Conservation (phyloP, 2,888 invertebrate species). For the Cataglyphis altisquamis region DNA sequence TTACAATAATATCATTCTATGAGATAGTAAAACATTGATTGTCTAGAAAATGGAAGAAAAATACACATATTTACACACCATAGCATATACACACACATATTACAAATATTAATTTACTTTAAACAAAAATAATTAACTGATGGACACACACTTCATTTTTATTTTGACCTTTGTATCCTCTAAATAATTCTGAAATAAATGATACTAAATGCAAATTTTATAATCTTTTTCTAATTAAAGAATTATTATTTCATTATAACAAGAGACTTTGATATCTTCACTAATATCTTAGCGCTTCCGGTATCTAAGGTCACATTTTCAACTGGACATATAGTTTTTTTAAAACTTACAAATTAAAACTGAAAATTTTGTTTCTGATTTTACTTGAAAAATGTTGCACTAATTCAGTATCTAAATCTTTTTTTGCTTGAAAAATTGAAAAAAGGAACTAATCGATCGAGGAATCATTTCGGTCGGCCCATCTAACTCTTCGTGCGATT, state of each 20-base stretch:
- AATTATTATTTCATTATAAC: background rate
- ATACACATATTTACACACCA: conserved; percentile 19
- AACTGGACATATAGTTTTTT: background rate
- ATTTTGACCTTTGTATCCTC: background rate
- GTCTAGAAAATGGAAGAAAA: background rate
- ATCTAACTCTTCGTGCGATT: conserved; percentile 81
- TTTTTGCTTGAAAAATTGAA: background rate
- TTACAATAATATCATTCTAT: conserved; percentile 14
- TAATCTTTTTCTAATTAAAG: background rate
- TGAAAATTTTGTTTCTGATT: background rate
- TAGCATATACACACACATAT: background rate
- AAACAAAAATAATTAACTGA: background rate
- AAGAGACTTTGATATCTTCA: background rate
- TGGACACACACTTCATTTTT: background rate
- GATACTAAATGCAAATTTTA: conserved; percentile 2
- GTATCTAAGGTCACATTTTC: background rate
- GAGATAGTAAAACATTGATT: background rate
- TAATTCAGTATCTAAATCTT: background rate
- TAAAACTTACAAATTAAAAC: background rate
- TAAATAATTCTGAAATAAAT: background rate
- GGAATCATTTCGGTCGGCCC: conserved; percentile 81
- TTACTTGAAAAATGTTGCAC: background rate
- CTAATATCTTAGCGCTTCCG: background rate
- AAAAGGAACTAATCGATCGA: conserved; percentile 63
- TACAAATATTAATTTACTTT: background rate